Base-by-base conservation (phyloP, 2,797 vertebrate species). In the Periophthalmus magnuspinnatus region DNA sequence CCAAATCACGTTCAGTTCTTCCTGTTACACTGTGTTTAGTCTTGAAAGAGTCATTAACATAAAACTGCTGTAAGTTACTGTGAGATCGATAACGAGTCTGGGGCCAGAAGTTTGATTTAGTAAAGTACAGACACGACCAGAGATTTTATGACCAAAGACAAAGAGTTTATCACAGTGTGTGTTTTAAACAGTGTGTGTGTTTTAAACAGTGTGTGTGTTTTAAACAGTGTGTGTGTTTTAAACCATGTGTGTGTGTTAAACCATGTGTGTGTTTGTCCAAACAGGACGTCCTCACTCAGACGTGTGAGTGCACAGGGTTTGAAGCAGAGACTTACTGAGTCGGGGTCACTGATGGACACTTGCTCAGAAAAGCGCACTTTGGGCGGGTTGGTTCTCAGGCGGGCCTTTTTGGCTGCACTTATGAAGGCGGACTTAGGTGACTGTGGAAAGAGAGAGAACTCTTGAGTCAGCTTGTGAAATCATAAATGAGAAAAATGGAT, bases 371-470 rank as follows among this genome's bases (percentile, higher is more conserved):
- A 99, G 88, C 96, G 95, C 89, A 98, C 97, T 93, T 98, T 98
- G 45, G 89, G 95, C 0, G 97, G 97, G 88, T 98, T 97, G 76
- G 95, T 98, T 90, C 95, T 94, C 71, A 98, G 94, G 79, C 95
- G 96, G 64, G 96, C 97, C 93, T 98, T 99, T 94, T 97, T 99
- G 84, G 96, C 96, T 91, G 96, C 96, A 33, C 97, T 97, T 93
- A 98, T 98, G 92, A 99, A 99, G 92, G 98, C 98, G 74, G 97
- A 98, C 90, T 98, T 98, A 75, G 96, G 97, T 84, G 97, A 98
- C 98, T 99, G 90, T 75, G 77, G 61, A 78, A 78, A 11, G 69
- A 83, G 70, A 81, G 80, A 62, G 54, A 66, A 74, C 33, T 38
- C 34, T 67, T 70, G 45, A 74, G 73, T 65, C 64, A 65, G 68